Conservation (phyloP, 2,797 vertebrate genomes). For the Moxostoma hubbsi region DNA sequence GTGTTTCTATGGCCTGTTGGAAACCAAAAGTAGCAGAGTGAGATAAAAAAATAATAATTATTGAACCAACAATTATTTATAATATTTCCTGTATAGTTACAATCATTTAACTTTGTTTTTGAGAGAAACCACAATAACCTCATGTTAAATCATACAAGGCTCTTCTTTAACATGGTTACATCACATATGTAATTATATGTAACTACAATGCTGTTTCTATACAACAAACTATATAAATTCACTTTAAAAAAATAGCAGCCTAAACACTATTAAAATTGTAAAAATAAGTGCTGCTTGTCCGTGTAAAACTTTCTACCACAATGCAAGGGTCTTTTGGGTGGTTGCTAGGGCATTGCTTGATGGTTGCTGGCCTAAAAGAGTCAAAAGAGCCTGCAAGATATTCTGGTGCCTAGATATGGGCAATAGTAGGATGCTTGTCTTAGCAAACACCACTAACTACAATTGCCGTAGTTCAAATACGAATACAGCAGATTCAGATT, state of each 20-base stretch:
- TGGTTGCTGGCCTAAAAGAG: too few species aligned
- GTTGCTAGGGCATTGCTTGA: too few species aligned
- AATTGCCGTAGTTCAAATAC: neutral
- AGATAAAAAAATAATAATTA: neutral
- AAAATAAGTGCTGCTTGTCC: neutral
- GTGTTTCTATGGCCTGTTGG: constrained; percentile 88
- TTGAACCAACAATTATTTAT: constrained; percentile 3
- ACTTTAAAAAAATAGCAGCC: too few species aligned
- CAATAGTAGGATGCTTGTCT: neutral
- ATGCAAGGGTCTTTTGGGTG: neutral
- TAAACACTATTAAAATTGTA: neutral
- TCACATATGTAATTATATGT: neutral
- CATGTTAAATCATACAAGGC: neutral
- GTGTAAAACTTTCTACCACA: neutral
- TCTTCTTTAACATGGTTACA: neutral
- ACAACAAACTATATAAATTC: neutral
- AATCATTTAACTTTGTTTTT: neutral
- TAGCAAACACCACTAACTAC: neutral
- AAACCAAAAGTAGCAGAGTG: neutral
- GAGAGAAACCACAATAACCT: neutral
- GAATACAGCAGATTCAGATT: neutral
- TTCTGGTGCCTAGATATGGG: neutral
- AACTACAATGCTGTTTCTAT: neutral
- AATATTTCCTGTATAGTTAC: neutral
- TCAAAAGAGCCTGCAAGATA: too few species aligned